Evolutionary conservation across 2,113 vertebrate species (phyloP), one percentile per base, ranked within the genome.

Genomic region (Cynopterus brachyotis): DNA sequence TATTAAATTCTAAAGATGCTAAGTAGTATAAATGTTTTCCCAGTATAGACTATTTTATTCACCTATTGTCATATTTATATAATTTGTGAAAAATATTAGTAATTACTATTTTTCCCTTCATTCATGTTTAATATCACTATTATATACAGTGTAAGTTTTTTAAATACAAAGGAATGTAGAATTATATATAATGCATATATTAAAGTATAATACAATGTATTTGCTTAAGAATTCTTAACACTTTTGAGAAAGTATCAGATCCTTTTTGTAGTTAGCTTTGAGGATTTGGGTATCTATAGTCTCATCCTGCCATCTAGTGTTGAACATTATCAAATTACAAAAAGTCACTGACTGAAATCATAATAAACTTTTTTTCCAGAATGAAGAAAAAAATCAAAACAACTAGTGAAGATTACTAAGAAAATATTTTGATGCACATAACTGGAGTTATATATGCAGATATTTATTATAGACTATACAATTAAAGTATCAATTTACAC

Each of bases 281-380:
- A 91, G 24, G 15, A 89, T 16, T 62, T 24, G 22, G 19, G 1
- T 69, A 89, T 93, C 19, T 89, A 4, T 28, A 62, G 95, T 97
- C 89, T 92, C 35, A 73, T 80, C 24, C 98, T 98, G 98, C 97
- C 98, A 93, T 85, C 98, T 98, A 98, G 96, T 83, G 97, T 97
- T 75, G 24, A 88, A 17, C 28, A 86, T 62, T 96, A 50, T 86
- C 66, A 91, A 50, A 64, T 53, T 76, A 53, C 55, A 87, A n/a
- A 55, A 50, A 28, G 0, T 15, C 67, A 6, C 47, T 53, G 47
- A 35, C 4, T 12, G 32, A 62, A 86, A 67, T 62, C 32, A 93
- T 67, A 89, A 57, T 69, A 6, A 78, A 87, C 35, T 64, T 66
- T n/a, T 47, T 67, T 15, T 70, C 2, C 12, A 2, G 53, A 59